Evolutionary conservation across 2,797 vertebrate species (phyloP), one percentile per base, ranked within the genome.

Genomic region (Oryzias sinensis): DNA sequence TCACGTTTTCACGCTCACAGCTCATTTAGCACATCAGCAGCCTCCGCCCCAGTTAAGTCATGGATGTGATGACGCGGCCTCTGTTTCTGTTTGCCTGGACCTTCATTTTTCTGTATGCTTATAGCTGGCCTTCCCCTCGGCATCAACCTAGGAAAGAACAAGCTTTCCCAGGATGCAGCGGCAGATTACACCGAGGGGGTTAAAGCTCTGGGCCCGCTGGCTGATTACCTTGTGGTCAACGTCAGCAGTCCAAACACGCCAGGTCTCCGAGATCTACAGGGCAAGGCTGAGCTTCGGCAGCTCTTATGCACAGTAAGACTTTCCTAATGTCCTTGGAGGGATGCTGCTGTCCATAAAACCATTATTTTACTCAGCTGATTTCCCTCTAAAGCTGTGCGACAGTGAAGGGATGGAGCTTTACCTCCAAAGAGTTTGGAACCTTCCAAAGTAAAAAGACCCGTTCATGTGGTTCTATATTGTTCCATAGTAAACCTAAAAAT

Each of bases 71-170:
- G 63, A 75, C 49, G 62, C 69, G 69, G 43, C 16, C 46, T 60
- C 45, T 67, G 62, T 73, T 62, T 79, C 43, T 72, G 62, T 66
- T 66, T 43, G 45, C 67, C 49, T 74, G 33, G 74, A 53, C 44
- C 16, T 33, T 65, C 27, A 27, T 63, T n/a, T 49, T 15, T 70
- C 4, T 53, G 24, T 67, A 7, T 85, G 76, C 83, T 80, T 74
- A 62, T 76, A 98, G 96, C 71, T 69, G 96, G 97, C 53, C 92
- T 91, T 88, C 95, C 93, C 9, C 90, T 99, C 17, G 97, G 97
- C 74, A 82, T 99, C 84, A 99, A 99, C 77, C 89, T 99, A 69
- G 97, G 97, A 53, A 98, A 97, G 90, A 99, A 99, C 87, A 98
- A 97, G 83, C 84, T 84, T 50, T 96, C 97, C 1, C 48, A 40